Evolutionary conservation across 1,140 invertebrate genomes (phyloP), one percentile per base, ranked within the genome.

Genomic region (Trissolcus basalis): DNA sequence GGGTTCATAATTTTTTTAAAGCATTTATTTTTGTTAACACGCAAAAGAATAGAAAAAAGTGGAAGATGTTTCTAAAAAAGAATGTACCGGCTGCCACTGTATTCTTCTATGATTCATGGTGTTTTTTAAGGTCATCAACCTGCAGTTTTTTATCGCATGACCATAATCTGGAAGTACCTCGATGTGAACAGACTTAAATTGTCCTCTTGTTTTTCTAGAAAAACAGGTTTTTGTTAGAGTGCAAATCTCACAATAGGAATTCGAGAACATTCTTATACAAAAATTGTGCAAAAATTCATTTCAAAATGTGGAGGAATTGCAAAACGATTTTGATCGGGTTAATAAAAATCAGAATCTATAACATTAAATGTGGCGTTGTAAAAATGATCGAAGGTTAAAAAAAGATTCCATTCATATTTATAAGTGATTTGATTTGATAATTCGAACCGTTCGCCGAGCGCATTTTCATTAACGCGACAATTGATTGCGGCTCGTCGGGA

Each of bases 121-220:
- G 15, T 48, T 59, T 56, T 53, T 64, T 36, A 56, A 53, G 69
- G 75, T 72, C 75, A 59, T 72, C 63, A 77, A 77, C 75, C 47
- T 69, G 59, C 41, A 48, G 35, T 63, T 71, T 48, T 67, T 68
- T 77, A 77, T 77, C 69, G 58, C 64, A 68, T 68, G 59, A 59
- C 69, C 58, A 77, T 63, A 68, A 73, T 73, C 63, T 73, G 49
- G 13, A 43, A 70, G 36, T 60, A 71, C 56, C 58, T 70, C 61
- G 67, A 61, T 55, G 68, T 19, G 54, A 64, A 45, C 53, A 53
- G 47, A 58, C 45, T 72, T 45, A 45, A 71, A 71, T 58, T 64
- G 48, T 54, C 19, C 33, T 58, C 2, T 19, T 45, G 13, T 48
- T 43, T 32, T 54, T 16, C 19, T 27, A 27, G 19, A 27, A 27